Conservation (phyloP, 2,113 vertebrate species). For the Barbus barbus region DNA sequence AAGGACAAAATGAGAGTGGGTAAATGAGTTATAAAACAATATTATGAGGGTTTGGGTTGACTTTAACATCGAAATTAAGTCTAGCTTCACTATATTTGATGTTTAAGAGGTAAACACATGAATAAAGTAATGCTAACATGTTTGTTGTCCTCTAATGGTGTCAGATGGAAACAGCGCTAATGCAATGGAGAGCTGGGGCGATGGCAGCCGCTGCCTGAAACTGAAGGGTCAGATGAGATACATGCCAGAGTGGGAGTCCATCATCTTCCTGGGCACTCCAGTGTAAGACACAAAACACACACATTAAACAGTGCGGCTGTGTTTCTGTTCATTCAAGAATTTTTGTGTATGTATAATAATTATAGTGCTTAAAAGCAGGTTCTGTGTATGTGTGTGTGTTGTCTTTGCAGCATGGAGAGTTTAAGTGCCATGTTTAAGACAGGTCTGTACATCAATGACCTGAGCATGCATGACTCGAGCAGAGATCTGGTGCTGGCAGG, state of each 20-base stretch:
- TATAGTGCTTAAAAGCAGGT: background rate
- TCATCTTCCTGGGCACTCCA: conserved; percentile 78
- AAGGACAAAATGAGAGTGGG: background rate
- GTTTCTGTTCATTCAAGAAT: background rate
- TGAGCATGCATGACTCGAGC: conserved; percentile 80
- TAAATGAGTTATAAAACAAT: background rate
- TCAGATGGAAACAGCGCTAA: conserved; percentile 74
- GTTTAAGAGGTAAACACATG: background rate
- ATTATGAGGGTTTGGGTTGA: background rate
- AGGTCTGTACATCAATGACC: conserved; percentile 76
- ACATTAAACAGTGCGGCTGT: background rate
- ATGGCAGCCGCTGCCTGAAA: conserved; percentile 73
- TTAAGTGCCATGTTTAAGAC: conserved; percentile 78
- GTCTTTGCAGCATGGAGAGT: conserved; percentile 74
- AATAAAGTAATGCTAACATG: background rate
- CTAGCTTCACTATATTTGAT: background rate
- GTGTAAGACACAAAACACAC: conserved; percentile 60
- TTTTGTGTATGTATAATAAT: background rate
- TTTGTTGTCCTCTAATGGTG: background rate
- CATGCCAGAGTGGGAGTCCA: conserved; percentile 80
- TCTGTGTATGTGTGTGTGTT: conserved; percentile 1
- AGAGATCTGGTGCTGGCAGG: conserved; percentile 77
- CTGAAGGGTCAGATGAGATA: conserved; percentile 79
- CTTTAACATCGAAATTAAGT: background rate
- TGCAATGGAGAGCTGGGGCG: conserved; percentile 74